Percentiles rank a stretch among this genome's conserved stretches.
Conservation (phyloP, 2,113 vertebrate species). For the Polyodon spathula region DNA sequence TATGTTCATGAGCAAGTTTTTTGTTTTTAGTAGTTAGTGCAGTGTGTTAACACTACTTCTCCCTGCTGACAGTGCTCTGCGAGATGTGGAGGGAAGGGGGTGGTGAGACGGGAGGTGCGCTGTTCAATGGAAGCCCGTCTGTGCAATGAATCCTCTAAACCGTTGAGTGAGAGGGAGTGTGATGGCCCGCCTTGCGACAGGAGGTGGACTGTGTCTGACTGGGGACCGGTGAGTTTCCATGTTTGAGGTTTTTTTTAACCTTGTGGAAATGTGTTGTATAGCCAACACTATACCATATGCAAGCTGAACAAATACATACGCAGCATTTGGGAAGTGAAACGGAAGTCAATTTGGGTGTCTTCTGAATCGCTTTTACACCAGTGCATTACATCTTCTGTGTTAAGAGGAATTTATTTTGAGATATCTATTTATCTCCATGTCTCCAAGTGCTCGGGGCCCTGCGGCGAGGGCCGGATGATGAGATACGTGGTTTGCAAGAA, state of each 20-base stretch:
- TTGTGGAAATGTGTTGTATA: background rate
- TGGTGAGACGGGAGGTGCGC: constrained; percentile 64
- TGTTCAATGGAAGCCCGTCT: constrained; percentile 63
- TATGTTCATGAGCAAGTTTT: too few relatives aligned
- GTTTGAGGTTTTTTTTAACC: background rate
- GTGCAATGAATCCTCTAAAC: constrained; percentile 59
- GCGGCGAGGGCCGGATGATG: constrained; percentile 61
- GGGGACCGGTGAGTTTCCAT: constrained; percentile 72
- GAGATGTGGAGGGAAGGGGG: constrained; percentile 54
- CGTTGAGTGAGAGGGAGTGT: constrained; percentile 54
- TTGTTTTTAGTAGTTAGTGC: too few relatives aligned
- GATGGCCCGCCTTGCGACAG: constrained; percentile 67
- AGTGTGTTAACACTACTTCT: background rate
- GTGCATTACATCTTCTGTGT: too few relatives aligned
- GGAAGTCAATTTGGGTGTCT: too few relatives aligned
- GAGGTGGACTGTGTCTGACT: constrained; percentile 70
- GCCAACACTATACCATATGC: accelerated
- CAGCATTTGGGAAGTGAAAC: too few relatives aligned
- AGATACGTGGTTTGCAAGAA: constrained; percentile 58
- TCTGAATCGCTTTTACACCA: too few relatives aligned
- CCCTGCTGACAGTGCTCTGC: constrained; percentile 60
- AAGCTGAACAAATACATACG: accelerated
- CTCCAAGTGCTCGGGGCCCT: constrained; percentile 62
- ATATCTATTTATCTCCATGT: constrained; percentile 26
- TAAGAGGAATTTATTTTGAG: too few relatives aligned